Evolutionary conservation across 1,140 invertebrate species (phyloP).

Genomic region (Dysdera silvatica): DNA sequence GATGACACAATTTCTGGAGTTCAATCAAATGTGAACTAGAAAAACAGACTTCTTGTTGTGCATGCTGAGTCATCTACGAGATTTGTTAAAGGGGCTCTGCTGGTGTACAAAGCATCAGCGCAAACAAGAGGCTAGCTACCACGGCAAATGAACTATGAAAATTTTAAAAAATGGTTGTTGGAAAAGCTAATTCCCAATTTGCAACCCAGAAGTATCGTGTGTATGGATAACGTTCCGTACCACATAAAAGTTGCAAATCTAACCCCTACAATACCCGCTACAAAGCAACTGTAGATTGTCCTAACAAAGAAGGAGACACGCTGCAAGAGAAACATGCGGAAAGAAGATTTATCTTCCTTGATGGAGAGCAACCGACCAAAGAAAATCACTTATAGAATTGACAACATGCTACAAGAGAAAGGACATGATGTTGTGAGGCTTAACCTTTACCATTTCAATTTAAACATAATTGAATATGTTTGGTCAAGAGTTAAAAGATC

Average conservation of each 20-base stretch:
- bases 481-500: too few relatives aligned
- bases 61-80: not conserved
- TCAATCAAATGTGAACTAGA: not conserved
- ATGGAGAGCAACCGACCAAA: too few relatives aligned
- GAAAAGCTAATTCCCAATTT: conserved; percentile 1
- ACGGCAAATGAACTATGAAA: conserved; percentile 1
- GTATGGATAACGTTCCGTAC: not conserved
- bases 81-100: not conserved
- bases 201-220: not conserved
- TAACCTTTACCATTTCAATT: too few relatives aligned
- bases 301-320: too few relatives aligned
- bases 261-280: too few relatives aligned
- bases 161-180: conserved; percentile 2
- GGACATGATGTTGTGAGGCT: too few relatives aligned
- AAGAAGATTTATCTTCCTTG: too few relatives aligned
- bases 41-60: not conserved
- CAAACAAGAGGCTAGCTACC: not conserved
- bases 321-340: too few relatives aligned
- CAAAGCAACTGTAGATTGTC: too few relatives aligned
- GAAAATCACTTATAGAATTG: too few relatives aligned
- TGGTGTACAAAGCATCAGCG: not conserved
- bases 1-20: not conserved
- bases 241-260: not conserved
- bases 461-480: too few relatives aligned
- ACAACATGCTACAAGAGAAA: too few relatives aligned